Base-by-base conservation (phyloP, 2,113 vertebrate genomes). In the Bagarius yarrelli region DNA sequence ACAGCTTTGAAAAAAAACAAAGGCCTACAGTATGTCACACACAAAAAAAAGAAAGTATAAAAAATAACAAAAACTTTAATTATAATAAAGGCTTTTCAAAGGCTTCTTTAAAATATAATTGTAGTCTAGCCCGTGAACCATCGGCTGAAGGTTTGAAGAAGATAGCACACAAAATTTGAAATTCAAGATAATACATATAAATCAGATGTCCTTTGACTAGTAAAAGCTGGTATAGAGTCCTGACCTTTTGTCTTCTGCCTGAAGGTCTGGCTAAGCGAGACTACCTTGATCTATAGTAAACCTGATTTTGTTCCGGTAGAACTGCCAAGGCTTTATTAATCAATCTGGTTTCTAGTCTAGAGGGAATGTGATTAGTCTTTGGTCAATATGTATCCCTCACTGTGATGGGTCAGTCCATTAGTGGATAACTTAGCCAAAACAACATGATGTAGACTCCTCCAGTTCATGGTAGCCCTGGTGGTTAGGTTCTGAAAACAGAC, bases 391-490 rank as follows among this genome's bases (percentile, higher is more conserved):
- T 70, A 77, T 76, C 74, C 86, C 84, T 87, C 85, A 87, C 87
- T 88, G 76, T 86, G 86, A 73, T 81, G 86, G 86, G 79, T 89
- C 84, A 87, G 89, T 92, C 93, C 90, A 83, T 83, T 88, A 87
- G 81, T 86, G 76, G 88, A 56, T 12, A 25, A 79, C 55, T 86
- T 94, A 93, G 84, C 83, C 82, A 86, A 92, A 93, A 91, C 88
- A 92, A 92, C 89, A 93, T 85, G 93, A 90, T 87, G 92, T 81
- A 76, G 92, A 90, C 92, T 94, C 93, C 93, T 94, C 92, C 93
- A 94, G 91, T 90, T 94, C 93, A 92, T 93, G 93, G 93, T 94
- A 94, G 76, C 93, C 92, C 88, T 91, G 92, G 89, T 91, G 92
- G 90, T 93, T 93, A 84, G 90, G 91, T 91, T 94, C 93, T 94